Evolutionary conservation across 2,888 invertebrate genomes (phyloP).

Genomic region (Eupsilia transversa): DNA sequence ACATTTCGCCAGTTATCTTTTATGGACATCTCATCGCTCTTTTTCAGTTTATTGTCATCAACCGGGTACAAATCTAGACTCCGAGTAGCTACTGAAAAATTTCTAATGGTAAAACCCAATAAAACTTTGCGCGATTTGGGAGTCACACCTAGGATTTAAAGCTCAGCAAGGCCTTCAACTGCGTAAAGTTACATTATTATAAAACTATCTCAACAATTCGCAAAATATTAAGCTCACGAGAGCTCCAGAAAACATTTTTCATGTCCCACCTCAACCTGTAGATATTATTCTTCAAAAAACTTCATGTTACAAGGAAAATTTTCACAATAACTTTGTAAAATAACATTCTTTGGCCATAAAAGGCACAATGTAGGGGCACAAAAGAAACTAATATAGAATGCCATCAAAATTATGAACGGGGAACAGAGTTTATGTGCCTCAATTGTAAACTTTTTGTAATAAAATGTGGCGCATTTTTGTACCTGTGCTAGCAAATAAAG

Average conservation of each 20-base stretch:
- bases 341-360: conserved; percentile 64
- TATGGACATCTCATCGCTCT: background rate
- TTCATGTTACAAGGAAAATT: conserved; percentile 29
- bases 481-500: conserved; percentile 21
- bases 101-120: background rate
- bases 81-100: background rate
- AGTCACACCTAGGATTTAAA: background rate
- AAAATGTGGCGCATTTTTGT: conserved; percentile 47
- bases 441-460: conserved; percentile 55
- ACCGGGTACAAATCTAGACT: background rate
- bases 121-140: too few relatives aligned
- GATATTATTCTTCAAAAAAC: conserved; percentile 49
- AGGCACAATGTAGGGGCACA: conserved; percentile 58
- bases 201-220: conserved; percentile 2
- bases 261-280: conserved; percentile 18
- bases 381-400: conserved; percentile 62
- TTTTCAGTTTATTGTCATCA: background rate
- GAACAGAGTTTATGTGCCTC: conserved; percentile 45
- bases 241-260: conserved; percentile 1
- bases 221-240: conserved; percentile 20
- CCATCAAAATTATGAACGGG: conserved; percentile 66
- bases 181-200: background rate
- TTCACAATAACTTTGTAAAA: conserved; percentile 64
- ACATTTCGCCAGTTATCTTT: too few relatives aligned
- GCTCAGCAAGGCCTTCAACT: background rate